These are phyloP conservation scores for Lutraria lutraria DNA, from an alignment of 2,888 invertebrate species.

Conservation along the genomic window DNA sequence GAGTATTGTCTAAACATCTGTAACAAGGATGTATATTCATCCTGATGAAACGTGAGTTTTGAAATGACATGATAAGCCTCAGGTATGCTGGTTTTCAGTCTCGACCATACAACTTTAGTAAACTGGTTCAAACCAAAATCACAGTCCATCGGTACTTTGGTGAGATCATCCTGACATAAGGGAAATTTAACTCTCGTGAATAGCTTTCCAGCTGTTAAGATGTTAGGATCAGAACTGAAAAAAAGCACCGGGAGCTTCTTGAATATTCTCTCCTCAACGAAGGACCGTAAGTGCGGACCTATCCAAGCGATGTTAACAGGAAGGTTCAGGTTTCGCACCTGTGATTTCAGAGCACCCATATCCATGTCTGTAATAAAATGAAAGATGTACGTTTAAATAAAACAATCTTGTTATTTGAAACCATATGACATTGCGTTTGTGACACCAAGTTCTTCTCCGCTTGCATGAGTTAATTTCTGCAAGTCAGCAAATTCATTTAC, in stretches of 20 bases:
- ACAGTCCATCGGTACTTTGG: conserved; percentile 87
- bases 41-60: conserved; percentile 87
- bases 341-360: conserved; percentile 83
- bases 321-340: conserved; percentile 89
- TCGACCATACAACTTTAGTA: conserved; percentile 90
- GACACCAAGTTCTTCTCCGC: neutral
- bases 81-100: conserved; percentile 88
- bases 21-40: conserved; percentile 89
- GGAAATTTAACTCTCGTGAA: conserved; percentile 90
- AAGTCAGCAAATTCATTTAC: neutral
- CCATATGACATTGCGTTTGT: neutral
- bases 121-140: conserved; percentile 91
- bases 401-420: neutral
- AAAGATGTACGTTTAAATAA: neutral
- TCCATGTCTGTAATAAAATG: conserved; percentile 78
- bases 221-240: conserved; percentile 90
- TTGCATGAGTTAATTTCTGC: neutral
- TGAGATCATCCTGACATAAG: conserved; percentile 87
- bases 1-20: conserved; percentile 67
- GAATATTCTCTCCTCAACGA: conserved; percentile 82
- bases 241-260: conserved; percentile 88
- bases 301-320: conserved; percentile 91
- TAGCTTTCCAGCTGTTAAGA: conserved; percentile 87
- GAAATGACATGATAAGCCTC: conserved; percentile 85
- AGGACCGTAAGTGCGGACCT: conserved; percentile 88